A percentile compares a stretch with the other conserved stretches of the same genome.
Evolutionary conservation across 2,888 invertebrate species (phyloP).

Genomic region (Rhogogaster chlorosoma): DNA sequence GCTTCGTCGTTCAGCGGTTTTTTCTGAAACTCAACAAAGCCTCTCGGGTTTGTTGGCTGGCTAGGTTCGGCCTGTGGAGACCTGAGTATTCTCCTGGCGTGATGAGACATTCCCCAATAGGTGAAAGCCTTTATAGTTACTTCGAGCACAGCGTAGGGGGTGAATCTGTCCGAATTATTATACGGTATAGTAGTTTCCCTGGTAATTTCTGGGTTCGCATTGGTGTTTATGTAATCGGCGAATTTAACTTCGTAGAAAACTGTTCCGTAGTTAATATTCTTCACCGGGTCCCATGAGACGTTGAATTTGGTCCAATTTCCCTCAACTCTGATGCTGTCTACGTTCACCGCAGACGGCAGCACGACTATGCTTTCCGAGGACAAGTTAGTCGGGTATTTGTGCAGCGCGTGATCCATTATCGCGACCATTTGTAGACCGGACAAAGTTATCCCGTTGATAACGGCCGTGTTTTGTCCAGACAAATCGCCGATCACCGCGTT

Average conservation of each 20-base stretch:
- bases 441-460: constrained; percentile 83
- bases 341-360: constrained; percentile 86
- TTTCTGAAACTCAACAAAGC: constrained; percentile 83
- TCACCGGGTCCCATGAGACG: constrained; percentile 89
- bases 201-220: constrained; percentile 78
- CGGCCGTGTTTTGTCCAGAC: constrained; percentile 86
- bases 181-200: constrained; percentile 71
- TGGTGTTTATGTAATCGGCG: constrained; percentile 81
- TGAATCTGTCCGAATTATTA: constrained; percentile 78
- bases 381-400: constrained; percentile 82
- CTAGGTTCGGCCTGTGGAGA: constrained; percentile 92
- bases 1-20: constrained; percentile 72
- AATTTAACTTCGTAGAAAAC: constrained; percentile 91
- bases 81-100: constrained; percentile 82
- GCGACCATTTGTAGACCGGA: constrained; percentile 85
- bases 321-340: constrained; percentile 83
- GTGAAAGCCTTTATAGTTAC: constrained; percentile 90
- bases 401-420: constrained; percentile 85
- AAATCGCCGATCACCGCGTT: constrained; percentile 89
- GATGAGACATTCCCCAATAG: constrained; percentile 89
- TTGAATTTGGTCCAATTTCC: constrained; percentile 91
- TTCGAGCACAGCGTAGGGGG: constrained; percentile 86
- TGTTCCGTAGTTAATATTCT: constrained; percentile 88
- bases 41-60: constrained; percentile 86
- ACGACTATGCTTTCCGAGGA: constrained; percentile 80